Conservation (phyloP, 2,888 invertebrate genomes). For the Chorisops tibialis region DNA sequence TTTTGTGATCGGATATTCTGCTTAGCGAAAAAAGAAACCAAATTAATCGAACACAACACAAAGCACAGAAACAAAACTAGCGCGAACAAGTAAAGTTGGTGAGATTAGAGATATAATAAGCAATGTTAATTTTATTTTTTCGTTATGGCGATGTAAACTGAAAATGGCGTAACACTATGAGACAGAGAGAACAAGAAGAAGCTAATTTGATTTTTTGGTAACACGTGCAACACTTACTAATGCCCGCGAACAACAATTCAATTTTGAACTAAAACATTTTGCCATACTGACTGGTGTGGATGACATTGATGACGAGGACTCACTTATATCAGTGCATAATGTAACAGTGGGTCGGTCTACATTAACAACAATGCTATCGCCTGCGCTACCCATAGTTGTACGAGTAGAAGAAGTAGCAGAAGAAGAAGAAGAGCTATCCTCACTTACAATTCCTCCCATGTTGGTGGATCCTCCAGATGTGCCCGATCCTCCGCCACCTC, state of each 20-base stretch:
- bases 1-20: conserved; percentile 42
- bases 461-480: conserved; percentile 27
- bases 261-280: conserved; percentile 31
- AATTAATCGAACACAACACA: not conserved
- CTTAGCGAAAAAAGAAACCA: not conserved
- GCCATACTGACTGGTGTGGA: conserved; percentile 28
- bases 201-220: not conserved
- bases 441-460: conserved; percentile 22
- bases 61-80: not conserved
- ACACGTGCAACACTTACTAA: conserved; percentile 27
- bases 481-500: not conserved
- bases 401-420: conserved; percentile 16
- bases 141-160: no score
- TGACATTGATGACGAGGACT: conserved; percentile 29
- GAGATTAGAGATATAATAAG: not conserved
- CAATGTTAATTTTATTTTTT: no score
- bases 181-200: not conserved
- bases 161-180: no score
- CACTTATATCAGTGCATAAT: conserved; percentile 27
- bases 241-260: conserved; percentile 29
- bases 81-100: no score
- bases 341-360: conserved; percentile 15
- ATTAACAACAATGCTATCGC: conserved; percentile 19
- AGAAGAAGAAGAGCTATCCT: conserved; percentile 31
- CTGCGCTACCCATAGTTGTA: not conserved